Percentiles rank a stretch among this genome's conserved stretches.
These are phyloP conservation scores for Centrocercus urophasianus DNA, from an alignment of 2,113 vertebrate species.

Conservation along the genomic window DNA sequence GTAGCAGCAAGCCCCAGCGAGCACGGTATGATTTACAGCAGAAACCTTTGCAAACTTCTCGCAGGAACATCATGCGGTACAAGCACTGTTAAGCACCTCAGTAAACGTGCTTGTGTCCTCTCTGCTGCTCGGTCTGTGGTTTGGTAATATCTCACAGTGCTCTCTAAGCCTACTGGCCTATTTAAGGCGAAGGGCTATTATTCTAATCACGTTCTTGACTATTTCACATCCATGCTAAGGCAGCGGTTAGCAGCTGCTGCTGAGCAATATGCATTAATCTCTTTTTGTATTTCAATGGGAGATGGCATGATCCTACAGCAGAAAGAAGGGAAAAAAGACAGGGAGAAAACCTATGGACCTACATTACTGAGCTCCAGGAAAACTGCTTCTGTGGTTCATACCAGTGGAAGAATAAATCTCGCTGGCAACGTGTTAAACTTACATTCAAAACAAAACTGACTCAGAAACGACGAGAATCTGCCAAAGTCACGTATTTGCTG, in stretches of 20 bases:
- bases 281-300: background rate
- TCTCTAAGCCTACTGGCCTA: background rate
- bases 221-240: background rate
- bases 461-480: background rate
- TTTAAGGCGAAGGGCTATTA: background rate
- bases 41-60: background rate
- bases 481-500: background rate
- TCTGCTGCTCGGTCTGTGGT: slow-evolving; percentile 18
- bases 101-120: background rate
- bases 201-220: slow-evolving; percentile 7
- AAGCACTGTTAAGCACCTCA: background rate
- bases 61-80: background rate
- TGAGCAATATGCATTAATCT: slow-evolving; percentile 3
- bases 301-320: background rate
- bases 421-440: background rate
- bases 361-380: background rate
- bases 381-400: background rate
- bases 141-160: background rate
- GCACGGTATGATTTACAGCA: background rate
- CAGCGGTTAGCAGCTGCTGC: background rate
- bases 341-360: background rate
- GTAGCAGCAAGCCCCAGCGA: background rate
- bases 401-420: background rate
- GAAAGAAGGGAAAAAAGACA: background rate
- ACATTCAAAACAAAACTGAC: background rate